Percentiles rank a stretch among this genome's conserved stretches.
Evolutionary conservation across 2,888 invertebrate genomes (phyloP).

Genomic region (Pocota personata): DNA sequence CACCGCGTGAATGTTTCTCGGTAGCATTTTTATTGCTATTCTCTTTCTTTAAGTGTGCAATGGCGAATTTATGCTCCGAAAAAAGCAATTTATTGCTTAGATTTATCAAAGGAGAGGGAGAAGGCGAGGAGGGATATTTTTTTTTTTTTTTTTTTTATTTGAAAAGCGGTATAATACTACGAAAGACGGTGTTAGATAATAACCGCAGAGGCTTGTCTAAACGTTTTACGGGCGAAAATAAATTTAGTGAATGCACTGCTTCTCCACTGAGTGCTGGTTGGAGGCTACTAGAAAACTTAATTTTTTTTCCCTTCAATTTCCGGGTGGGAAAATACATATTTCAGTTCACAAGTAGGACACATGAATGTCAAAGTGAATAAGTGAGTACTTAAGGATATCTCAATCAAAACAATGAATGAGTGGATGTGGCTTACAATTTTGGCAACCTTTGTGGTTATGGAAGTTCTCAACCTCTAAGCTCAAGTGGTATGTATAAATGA

Average conservation of each 20-base stretch:
- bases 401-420: not conserved
- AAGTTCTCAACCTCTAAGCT: not conserved
- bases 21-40: slow-evolving; percentile 50
- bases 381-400: not conserved
- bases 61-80: slow-evolving; percentile 28
- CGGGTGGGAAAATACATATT: slow-evolving; percentile 9
- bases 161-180: not conserved
- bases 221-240: slow-evolving; percentile 54
- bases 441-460: not conserved
- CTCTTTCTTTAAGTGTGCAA: not conserved
- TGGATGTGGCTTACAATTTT: slow-evolving; percentile 3
- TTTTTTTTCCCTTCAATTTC: not conserved
- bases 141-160: slow-evolving; percentile 21
- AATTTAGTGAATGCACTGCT: slow-evolving; percentile 16
- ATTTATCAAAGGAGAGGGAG: slow-evolving; percentile 67
- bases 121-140: not conserved
- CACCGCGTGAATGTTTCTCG: slow-evolving; percentile 26
- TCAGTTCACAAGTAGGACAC: slow-evolving; percentile 8
- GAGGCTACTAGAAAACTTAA: not conserved
- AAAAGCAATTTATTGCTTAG: slow-evolving; percentile 72
- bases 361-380: slow-evolving; percentile 29
- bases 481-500: not conserved
- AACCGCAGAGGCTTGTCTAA: slow-evolving; percentile 57
- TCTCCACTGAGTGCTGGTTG: not conserved
- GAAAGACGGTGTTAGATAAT: slow-evolving; percentile 25